A percentile compares a stretch with the other conserved stretches of the same genome.
Conservation (phyloP, 2,113 vertebrate species). For the Edolisoma coerulescens region DNA sequence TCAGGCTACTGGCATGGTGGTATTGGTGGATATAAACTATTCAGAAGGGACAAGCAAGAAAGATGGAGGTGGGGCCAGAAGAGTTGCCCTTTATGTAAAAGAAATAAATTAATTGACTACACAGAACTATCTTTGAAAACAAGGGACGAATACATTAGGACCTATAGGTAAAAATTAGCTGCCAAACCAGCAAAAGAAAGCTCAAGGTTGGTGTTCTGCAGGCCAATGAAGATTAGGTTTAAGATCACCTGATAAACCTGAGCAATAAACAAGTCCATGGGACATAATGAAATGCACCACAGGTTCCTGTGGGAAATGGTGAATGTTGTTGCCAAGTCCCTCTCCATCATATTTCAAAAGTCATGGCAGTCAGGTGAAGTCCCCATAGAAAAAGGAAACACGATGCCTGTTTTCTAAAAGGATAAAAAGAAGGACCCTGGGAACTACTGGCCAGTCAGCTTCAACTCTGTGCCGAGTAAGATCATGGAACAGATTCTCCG, state of each 20-base stretch:
- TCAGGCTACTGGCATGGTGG: background rate
- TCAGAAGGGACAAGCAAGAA: background rate
- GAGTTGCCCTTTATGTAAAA: background rate
- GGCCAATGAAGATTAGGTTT: background rate
- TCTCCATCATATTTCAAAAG: background rate
- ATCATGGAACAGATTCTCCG: background rate
- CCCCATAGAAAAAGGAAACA: background rate
- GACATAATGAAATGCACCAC: background rate
- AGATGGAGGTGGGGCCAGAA: fast-evolving
- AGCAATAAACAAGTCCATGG: background rate
- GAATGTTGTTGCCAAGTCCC: background rate
- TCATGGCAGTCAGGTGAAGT: background rate
- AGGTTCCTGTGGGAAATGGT: background rate
- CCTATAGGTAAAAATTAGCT: background rate
- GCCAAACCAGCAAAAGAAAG: background rate
- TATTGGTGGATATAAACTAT: background rate
- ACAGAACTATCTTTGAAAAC: background rate
- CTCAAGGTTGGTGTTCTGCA: background rate
- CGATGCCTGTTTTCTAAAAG: background rate
- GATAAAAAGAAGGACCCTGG: background rate
- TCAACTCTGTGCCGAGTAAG: background rate
- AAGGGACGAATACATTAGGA: background rate
- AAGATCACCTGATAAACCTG: background rate
- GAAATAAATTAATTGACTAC: background rate
- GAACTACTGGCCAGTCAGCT: background rate